Base-by-base conservation (phyloP, 1,140 invertebrate genomes). In the Amyelois transitella region DNA sequence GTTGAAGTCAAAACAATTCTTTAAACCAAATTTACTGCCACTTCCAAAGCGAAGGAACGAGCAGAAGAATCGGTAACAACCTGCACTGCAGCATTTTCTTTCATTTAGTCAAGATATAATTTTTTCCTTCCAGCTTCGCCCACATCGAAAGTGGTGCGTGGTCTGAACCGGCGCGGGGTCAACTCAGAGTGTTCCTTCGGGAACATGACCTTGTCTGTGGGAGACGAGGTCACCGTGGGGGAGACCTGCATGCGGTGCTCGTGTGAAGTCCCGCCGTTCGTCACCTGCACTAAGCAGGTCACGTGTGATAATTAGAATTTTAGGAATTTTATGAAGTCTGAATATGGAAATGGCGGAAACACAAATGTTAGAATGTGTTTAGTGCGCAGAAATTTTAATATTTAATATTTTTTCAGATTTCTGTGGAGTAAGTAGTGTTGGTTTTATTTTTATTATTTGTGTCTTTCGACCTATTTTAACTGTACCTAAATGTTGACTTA, bases 261-360 rank as follows among this genome's bases (percentile, higher is more conserved):
- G 0, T 90, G 89, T 51, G 58, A 66, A 0, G 74, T 88, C 1
- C 88, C 89, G 7, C 89, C 89, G 0, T 79, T 88, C 54, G 75
- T 88, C 0, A 70, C 78, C 4, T 90, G 89, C 45, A 65, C 58
- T 6, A 74, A 65, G 59, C 68, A 74, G 52, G 72, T 54, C 14
- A 32, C 47, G 12, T 77, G 75, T 55, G 32, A 38, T 38, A n/a
- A 38, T 38, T 4, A 32, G 4, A 12, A 32, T 8, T 2, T 6
- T 10, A 32, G 28, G 12, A 10, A 32, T 10, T 10, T 10, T 10
- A 32, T 4, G 2, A 6, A 32, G 12, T 32, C 6, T 32, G 12
- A 2, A 32, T 32, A 4, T 32, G 12, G 10, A 32, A 6, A 32
- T 10, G 28, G 28, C 10, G 22, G 22, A 24, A 5, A 5, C 22